Conservation (phyloP, 2,113 vertebrate species). For the Thomomys bottae region DNA sequence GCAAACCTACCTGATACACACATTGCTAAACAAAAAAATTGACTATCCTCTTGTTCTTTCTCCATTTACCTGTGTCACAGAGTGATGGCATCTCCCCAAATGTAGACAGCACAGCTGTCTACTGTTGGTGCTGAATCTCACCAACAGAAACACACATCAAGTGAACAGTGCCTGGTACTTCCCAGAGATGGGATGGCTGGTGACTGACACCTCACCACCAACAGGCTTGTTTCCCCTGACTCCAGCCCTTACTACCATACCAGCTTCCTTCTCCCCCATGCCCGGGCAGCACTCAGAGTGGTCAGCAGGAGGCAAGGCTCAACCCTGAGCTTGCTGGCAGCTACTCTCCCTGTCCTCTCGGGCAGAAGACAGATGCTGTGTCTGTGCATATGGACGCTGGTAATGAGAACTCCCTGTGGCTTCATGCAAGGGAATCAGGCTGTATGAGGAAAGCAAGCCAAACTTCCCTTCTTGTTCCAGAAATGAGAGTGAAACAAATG, state of each 20-base stretch:
- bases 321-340: conserved; percentile 45
- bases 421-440: conserved; percentile 27
- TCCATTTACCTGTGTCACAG: not conserved
- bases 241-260: not conserved
- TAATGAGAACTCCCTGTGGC: conserved; percentile 56
- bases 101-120: not conserved
- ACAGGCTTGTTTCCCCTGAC: not conserved
- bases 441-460: not conserved
- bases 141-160: too few species aligned
- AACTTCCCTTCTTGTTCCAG: conserved; percentile 34
- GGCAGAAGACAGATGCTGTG: conserved; percentile 57
- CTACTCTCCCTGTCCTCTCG: not conserved
- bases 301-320: conserved; percentile 30
- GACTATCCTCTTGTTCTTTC: not conserved
- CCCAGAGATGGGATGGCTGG: not conserved
- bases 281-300: not conserved
- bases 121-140: not conserved
- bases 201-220: not conserved
- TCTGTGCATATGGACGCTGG: conserved; percentile 44
- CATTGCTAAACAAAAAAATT: not conserved
- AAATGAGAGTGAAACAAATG: conserved; percentile 58
- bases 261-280: not conserved
- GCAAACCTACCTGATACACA: not conserved
- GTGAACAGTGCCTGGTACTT: not conserved
- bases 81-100: not conserved